phyloP scores from a whole-genome alignment of 2,888 invertebrate genomes.

The Lathronympha strigana region DNA sequence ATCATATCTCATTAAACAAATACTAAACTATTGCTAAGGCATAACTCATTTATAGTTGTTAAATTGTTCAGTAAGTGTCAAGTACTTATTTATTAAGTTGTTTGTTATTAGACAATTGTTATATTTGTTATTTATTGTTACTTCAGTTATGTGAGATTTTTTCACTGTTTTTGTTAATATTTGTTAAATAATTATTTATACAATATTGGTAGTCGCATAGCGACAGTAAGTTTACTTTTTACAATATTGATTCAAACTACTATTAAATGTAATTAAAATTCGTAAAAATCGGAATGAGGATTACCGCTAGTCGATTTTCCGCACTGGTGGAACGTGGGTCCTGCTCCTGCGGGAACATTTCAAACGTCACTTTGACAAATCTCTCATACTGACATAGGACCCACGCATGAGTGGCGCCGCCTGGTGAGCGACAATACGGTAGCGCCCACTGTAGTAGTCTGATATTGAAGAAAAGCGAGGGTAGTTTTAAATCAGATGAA shows the following conservation, averaged over 20 bases:
- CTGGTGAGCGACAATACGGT: too few species aligned
- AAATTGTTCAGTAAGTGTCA: constrained; percentile 25
- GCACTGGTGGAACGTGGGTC: too few species aligned
- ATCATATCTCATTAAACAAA: constrained; percentile 14
- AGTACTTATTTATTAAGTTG: constrained; percentile 1
- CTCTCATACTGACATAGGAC: too few species aligned
- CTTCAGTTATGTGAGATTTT: not conserved
- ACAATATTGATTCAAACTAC: not conserved
- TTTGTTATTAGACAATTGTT: constrained; percentile 6
- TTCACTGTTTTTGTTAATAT: not conserved
- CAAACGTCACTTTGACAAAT: too few species aligned
- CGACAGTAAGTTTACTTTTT: not conserved
- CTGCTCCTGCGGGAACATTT: too few species aligned
- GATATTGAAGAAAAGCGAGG: too few species aligned
- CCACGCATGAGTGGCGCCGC: too few species aligned
- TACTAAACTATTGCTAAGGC: not conserved
- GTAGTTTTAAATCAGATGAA: too few species aligned
- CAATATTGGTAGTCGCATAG: not conserved
- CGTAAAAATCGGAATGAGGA: too few species aligned
- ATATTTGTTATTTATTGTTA: not conserved
- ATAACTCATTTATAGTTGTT: constrained; percentile 18
- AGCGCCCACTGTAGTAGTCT: too few species aligned
- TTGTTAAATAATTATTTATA: not conserved
- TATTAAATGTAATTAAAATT: too few species aligned
- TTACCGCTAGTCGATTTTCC: too few species aligned